Evolutionary conservation across 2,113 vertebrate species (phyloP), one percentile per base, ranked within the genome.

Genomic region (Oriolus oriolus): DNA sequence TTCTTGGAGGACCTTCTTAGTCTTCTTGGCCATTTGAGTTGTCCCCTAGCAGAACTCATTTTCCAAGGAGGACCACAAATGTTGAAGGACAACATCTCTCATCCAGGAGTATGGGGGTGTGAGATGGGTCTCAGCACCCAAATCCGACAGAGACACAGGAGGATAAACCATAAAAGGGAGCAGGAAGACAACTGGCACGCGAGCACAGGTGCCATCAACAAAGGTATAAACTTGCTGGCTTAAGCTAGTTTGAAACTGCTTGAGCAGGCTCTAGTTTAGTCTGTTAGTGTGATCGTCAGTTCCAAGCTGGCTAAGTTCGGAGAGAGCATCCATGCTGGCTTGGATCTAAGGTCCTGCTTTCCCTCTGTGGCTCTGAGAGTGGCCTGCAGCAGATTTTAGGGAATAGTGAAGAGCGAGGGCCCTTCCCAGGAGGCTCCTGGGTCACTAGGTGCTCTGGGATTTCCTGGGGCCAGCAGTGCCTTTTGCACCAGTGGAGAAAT

Each of bases 401-500:
- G 82, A 82, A 79, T 0, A 65, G 28, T 28, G 50, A 83, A 50
- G 41, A 85, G 31, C 2, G 12, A 88, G 37, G 39, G 35, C 37
- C 21, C 45, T 84, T 89, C 71, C 70, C 63, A 11, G 71, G 94
- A 52, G 71, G 68, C 31, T 66, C 0, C 0, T 57, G 45, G 39
- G 19, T 70, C 57, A 26, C 44, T 39, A 65, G 59, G 60, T 56
- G 35, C 63, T 66, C 52, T 44, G 73, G 80, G 80, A 71, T 90
- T 92, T 93, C 86, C 73, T 89, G 85, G 66, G 82, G 50, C 71
- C 78, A 77, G 57, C 1, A 6, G 31, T 73, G 70, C 87, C 57
- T 95, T 94, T 85, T 87, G 83, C 12, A 1, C 47, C 52, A 52
- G 63, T 21, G 73, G 27, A 63, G 86, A 90, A 89, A 93, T 97